Base-by-base conservation (phyloP, 2,797 vertebrate species). In the Darevskia mixta region DNA sequence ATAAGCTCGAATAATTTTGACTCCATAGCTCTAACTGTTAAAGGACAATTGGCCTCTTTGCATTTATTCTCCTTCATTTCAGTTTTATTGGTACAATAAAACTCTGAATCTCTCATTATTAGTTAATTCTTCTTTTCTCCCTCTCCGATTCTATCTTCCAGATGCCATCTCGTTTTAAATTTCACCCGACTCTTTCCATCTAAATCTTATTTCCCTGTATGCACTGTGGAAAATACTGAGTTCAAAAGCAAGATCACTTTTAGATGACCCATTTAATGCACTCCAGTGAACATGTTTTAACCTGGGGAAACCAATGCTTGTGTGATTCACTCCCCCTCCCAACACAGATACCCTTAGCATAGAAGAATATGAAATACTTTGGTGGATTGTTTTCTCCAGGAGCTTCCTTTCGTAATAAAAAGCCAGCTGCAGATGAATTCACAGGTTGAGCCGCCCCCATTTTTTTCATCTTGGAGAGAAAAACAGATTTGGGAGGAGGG, bases 141-240 rank as follows among this genome's bases (percentile, higher is more conserved):
- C 38, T 84, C 18, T 45, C 29, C 58, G 11, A 64, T 91, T 92
- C 86, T 66, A 72, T 13, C 91, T 94, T 91, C 75, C 27, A 20
- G 79, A 32, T 91, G 88, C 86, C 29, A 86, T 92, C 92, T 88
- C 71, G 91, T 92, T 92, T 92, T 76, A 81, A 87, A 8, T 72
- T 85, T 89, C 25, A 32, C 0, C 0, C 83, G 2, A 90, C 94
- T 92, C 83, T 91, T 92, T 76, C 76, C 72, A 73, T 45, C 82
- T 86, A 91, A 66, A 79, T 91, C 4, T 89, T 88, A 38, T 64
- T 86, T 83, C 71, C 9, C 67, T 72, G 0, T 69, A 64, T 86
- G 27, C 8, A 4, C 7, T 82, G 8, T 0, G 0, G 35, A 35
- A 72, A 58, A 87, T 64, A 29, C 77, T 49, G 20, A 45, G 15